A percentile compares a stretch with the other conserved stretches of the same genome.
Evolutionary conservation across 2,888 invertebrate species (phyloP).

Genomic region (Pilophorus perplexus): DNA sequence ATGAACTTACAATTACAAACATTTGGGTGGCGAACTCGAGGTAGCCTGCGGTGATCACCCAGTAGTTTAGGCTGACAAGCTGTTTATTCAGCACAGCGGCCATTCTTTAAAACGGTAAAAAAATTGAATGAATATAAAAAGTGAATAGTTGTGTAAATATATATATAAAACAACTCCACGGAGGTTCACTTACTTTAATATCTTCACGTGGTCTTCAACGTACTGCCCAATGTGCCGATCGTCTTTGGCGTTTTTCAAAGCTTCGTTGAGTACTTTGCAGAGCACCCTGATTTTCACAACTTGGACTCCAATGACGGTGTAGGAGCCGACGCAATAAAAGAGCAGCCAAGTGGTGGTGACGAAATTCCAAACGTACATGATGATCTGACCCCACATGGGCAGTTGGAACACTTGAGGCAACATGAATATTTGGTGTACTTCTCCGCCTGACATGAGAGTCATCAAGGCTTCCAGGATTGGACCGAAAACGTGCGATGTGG

Average conservation of each 20-base stretch:
- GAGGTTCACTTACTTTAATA: background rate
- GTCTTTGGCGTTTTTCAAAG: background rate
- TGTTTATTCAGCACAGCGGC: background rate
- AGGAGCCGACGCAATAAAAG: background rate
- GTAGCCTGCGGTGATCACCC: background rate
- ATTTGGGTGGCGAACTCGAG: background rate
- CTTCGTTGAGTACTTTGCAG: slow-evolving; percentile 4
- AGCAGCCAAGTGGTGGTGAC: background rate
- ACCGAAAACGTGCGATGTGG: background rate
- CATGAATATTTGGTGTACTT: background rate
- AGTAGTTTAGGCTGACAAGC: background rate
- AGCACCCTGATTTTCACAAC: background rate
- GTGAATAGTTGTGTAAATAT: background rate
- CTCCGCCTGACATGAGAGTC: background rate
- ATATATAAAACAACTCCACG: too few species aligned
- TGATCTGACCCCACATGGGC: slow-evolving; percentile 1
- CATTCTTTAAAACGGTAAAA: background rate
- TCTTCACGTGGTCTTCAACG: background rate
- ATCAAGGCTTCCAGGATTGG: background rate
- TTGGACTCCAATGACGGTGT: background rate
- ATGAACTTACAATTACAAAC: background rate
- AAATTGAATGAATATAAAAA: background rate
- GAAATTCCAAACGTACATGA: background rate
- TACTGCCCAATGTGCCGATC: background rate
- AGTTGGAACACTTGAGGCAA: background rate